These are phyloP conservation scores for Galemys pyrenaicus DNA, from an alignment of 2,113 vertebrate species.

Conservation along the genomic window DNA sequence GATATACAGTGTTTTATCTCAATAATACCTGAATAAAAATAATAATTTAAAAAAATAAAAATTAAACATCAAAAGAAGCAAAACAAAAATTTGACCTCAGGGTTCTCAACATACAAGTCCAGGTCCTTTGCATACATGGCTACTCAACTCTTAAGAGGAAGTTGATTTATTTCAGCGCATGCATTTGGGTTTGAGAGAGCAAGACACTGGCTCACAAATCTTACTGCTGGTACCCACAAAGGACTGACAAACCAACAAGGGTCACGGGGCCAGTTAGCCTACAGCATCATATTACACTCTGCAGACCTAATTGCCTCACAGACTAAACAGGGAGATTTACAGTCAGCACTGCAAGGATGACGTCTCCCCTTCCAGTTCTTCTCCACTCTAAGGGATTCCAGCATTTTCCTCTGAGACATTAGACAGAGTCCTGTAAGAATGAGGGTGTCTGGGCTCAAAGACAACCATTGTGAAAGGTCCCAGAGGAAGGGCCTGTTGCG, in stretches of 20 bases:
- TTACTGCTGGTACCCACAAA: neutral
- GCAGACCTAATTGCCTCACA: conserved; percentile 66
- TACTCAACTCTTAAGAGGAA: neutral
- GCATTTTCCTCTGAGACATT: conserved; percentile 63
- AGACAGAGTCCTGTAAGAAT: conserved; percentile 53
- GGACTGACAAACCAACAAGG: neutral
- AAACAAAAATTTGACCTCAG: neutral
- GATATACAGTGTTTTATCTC: too few relatives aligned
- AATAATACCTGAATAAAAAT: too few relatives aligned
- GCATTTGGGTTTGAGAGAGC: neutral
- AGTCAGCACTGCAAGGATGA: conserved; percentile 53
- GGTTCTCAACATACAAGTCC: neutral
- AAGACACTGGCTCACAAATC: neutral
- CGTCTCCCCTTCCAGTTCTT: conserved; percentile 47
- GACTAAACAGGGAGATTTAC: conserved; percentile 69
- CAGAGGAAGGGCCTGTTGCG: neutral
- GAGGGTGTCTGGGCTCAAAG: conserved; percentile 72
- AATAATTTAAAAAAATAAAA: too few relatives aligned
- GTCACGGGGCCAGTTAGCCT: neutral
- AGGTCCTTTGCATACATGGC: neutral
- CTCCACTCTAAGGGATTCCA: conserved; percentile 41
- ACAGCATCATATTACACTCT: conserved; percentile 33
- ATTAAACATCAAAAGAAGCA: neutral
- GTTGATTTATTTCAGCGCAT: neutral
- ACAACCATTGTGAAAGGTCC: conserved; percentile 68